These are phyloP conservation scores for Sander vitreus DNA, from an alignment of 2,113 vertebrate genomes.

Conservation along the genomic window DNA sequence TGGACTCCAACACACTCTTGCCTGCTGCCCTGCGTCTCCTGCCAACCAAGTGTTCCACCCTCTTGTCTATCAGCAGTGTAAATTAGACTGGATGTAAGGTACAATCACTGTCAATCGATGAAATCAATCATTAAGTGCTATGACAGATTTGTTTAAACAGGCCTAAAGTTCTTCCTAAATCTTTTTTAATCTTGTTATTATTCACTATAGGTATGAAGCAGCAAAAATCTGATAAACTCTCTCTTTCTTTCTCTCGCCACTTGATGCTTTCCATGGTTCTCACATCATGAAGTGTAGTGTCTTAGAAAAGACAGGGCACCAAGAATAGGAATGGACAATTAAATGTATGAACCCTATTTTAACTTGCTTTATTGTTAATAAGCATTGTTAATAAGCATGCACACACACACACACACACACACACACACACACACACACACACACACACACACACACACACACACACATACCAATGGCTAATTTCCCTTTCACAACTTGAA, in stretches of 20 bases:
- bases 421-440: too few relatives aligned
- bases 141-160: neutral
- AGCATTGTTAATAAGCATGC: neutral
- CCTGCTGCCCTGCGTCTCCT: constrained; percentile 5
- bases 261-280: neutral
- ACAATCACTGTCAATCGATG: neutral
- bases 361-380: neutral
- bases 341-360: neutral
- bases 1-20: neutral
- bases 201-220: neutral
- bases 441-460: too few relatives aligned
- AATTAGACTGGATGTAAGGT: neutral
- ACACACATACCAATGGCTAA: neutral
- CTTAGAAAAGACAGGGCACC: neutral
- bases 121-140: neutral
- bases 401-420: neutral
- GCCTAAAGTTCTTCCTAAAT: neutral
- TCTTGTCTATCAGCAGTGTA: neutral
- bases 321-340: neutral
- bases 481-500: constrained; percentile 11
- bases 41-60: neutral
- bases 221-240: neutral
- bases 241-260: neutral
- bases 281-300: neutral
- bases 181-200: too few relatives aligned